These are phyloP conservation scores for Meganola albula DNA, from an alignment of 2,888 invertebrate species.

Conservation along the genomic window DNA sequence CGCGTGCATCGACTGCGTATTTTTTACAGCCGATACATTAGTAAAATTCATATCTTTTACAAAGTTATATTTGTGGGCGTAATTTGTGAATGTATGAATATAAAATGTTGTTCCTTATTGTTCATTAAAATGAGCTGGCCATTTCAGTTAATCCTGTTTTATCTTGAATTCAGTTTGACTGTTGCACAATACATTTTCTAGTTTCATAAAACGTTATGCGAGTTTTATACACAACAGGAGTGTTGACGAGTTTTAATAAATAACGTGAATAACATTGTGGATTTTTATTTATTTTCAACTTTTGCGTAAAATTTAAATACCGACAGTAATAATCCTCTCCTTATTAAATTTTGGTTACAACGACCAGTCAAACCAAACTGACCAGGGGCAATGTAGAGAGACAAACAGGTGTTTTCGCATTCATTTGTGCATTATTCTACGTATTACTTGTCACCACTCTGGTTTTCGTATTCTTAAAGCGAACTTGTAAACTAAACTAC, in stretches of 20 bases:
- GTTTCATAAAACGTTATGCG: slow-evolving; percentile 18
- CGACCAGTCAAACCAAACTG: too few species aligned
- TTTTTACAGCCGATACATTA: slow-evolving; percentile 9
- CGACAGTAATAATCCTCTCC: background rate
- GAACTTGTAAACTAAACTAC: too few species aligned
- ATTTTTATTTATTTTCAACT: slow-evolving; percentile 5
- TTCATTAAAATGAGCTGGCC: slow-evolving; percentile 16
- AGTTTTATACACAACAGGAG: slow-evolving; percentile 27
- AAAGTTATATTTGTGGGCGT: slow-evolving; percentile 10
- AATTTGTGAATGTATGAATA: slow-evolving; percentile 1
- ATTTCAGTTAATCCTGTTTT: slow-evolving; percentile 15
- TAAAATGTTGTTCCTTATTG: background rate
- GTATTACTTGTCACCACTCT: too few species aligned
- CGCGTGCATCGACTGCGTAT: slow-evolving; percentile 6
- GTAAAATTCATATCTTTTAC: slow-evolving; percentile 22
- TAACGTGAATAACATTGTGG: slow-evolving; percentile 22
- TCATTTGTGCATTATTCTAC: too few species aligned
- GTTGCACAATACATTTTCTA: slow-evolving; percentile 24
- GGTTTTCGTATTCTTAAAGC: too few species aligned
- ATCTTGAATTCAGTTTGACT: slow-evolving; percentile 16
- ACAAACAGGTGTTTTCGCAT: too few species aligned
- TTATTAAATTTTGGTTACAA: too few species aligned
- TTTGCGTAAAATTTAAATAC: too few species aligned
- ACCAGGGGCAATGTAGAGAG: too few species aligned
- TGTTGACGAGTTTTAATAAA: slow-evolving; percentile 31